These are phyloP conservation scores for Hemistola chrysoprasaria DNA, from an alignment of 2,888 invertebrate species.

Conservation along the genomic window DNA sequence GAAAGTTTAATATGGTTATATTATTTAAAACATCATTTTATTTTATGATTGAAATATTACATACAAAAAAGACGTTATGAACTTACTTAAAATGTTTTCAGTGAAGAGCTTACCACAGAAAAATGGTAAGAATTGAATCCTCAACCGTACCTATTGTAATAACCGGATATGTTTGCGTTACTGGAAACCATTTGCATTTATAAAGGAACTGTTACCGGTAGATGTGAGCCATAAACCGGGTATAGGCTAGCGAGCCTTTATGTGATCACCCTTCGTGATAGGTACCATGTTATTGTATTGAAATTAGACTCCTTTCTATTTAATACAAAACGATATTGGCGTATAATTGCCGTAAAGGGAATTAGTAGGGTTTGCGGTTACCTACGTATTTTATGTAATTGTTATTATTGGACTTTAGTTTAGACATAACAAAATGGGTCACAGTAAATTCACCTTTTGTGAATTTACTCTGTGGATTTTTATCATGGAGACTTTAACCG, in stretches of 20 bases:
- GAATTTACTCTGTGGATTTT: too few species aligned
- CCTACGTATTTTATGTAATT: too few species aligned
- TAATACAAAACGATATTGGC: conserved; percentile 19
- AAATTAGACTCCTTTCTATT: conserved; percentile 19
- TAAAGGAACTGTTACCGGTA: conserved; percentile 23
- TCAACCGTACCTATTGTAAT: conserved; percentile 28
- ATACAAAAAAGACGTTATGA: too few species aligned
- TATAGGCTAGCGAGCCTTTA: not conserved
- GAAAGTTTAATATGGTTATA: too few species aligned
- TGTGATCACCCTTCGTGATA: conserved; percentile 21
- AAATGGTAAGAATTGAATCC: conserved; percentile 31
- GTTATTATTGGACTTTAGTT: too few species aligned
- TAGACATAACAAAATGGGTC: too few species aligned
- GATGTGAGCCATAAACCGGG: conserved; percentile 8
- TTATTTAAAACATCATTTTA: too few species aligned
- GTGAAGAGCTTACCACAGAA: too few species aligned
- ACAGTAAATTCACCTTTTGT: too few species aligned
- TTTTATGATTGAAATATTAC: too few species aligned
- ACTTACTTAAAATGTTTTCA: too few species aligned
- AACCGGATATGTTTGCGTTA: conserved; percentile 29
- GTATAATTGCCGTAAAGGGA: conserved; percentile 23
- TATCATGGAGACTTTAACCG: too few species aligned
- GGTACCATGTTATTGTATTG: conserved; percentile 19
- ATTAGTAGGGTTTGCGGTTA: conserved; percentile 11
- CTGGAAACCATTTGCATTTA: conserved; percentile 31